These are phyloP conservation scores for Muricea muricata DNA, from an alignment of 92 coral and sea anemone genomes.

Conservation along the genomic window DNA sequence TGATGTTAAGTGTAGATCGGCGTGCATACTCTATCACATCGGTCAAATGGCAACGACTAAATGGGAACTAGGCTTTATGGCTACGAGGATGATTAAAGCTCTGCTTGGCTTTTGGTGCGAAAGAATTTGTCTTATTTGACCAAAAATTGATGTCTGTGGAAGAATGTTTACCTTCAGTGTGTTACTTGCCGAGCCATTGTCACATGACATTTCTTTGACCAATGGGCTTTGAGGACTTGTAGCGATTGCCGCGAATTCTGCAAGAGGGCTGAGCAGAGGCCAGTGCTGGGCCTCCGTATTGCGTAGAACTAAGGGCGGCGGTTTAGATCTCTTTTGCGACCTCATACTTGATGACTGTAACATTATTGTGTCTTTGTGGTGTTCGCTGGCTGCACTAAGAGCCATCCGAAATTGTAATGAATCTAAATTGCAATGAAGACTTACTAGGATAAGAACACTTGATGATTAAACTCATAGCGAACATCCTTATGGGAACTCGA, in stretches of 20 bases:
- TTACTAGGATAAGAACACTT: no score
- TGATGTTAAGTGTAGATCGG: no score
- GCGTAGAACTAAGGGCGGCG: slow-evolving; percentile 73
- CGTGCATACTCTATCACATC: no score
- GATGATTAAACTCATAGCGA: no score
- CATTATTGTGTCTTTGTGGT: not conserved
- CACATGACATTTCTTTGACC: slow-evolving; percentile 72
- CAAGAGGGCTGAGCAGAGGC: slow-evolving; percentile 69
- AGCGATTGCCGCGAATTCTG: slow-evolving; percentile 92
- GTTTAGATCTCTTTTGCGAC: slow-evolving; percentile 64
- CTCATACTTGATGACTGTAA: not conserved
- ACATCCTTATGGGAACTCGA: no score
- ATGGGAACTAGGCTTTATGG: no score
- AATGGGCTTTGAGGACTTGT: slow-evolving; percentile 96
- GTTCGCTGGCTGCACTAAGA: not conserved
- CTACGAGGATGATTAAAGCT: no score
- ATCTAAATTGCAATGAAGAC: no score
- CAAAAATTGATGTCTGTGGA: no score
- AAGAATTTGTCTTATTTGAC: no score
- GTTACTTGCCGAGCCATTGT: slow-evolving; percentile 39
- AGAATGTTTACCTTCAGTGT: slow-evolving; percentile 68
- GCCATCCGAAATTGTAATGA: not conserved
- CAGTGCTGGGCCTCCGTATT: slow-evolving; percentile 47
- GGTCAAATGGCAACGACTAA: no score
- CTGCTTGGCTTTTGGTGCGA: no score